phyloP scores from a whole-genome alignment of 2,113 vertebrate species.

The Anhinga anhinga region DNA sequence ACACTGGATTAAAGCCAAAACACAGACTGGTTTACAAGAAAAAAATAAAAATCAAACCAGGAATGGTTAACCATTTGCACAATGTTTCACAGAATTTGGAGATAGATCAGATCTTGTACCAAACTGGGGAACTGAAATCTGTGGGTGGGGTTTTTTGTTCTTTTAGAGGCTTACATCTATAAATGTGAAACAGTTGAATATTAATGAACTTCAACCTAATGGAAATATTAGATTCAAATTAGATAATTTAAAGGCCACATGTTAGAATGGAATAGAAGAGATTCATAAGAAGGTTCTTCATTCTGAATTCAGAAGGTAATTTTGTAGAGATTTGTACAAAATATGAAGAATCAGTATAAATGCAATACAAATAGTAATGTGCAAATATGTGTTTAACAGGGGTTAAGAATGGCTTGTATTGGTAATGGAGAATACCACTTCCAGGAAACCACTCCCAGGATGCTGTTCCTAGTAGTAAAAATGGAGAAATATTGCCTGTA shows the following conservation, averaged over 20 bases:
- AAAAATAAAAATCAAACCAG: not conserved
- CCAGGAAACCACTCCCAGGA: not conserved
- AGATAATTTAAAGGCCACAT: not conserved
- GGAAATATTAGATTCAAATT: not conserved
- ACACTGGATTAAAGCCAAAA: constrained; percentile 2
- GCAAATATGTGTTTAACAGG: not conserved
- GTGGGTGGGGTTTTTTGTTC: not conserved
- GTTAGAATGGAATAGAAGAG: not conserved
- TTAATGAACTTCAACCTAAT: not conserved
- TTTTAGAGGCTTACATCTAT: not conserved
- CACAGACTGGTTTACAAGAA: not conserved
- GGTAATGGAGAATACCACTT: not conserved
- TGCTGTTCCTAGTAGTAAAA: not conserved
- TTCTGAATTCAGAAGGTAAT: not conserved
- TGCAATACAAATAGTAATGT: rapidly evolving
- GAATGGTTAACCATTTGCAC: not conserved
- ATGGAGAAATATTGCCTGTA: not conserved
- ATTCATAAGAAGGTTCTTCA: not conserved
- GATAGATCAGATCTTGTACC: not conserved
- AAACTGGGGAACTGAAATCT: not conserved
- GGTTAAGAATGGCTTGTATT: not conserved
- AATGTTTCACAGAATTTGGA: not conserved
- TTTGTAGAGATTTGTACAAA: not conserved
- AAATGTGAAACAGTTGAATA: not conserved
- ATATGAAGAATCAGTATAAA: rapidly evolving